Evolutionary conservation across 2,113 vertebrate species (phyloP).

Genomic region (Phodopus roborovskii): DNA sequence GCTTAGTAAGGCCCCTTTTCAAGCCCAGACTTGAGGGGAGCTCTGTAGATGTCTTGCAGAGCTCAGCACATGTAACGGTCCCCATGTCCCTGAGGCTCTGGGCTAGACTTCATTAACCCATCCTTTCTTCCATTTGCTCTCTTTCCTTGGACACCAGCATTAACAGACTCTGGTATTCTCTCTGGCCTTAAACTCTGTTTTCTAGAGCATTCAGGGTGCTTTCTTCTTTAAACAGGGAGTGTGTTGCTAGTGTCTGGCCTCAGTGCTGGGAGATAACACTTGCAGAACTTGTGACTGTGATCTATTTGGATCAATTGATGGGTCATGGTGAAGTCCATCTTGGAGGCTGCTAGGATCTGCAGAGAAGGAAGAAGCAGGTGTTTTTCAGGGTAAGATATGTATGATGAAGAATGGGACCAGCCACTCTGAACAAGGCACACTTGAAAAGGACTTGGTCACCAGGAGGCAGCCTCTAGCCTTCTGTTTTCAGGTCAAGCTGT

Average conservation of each 20-base stretch:
- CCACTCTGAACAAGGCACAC: background rate
- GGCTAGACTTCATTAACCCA: background rate
- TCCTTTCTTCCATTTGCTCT: background rate
- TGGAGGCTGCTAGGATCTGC: background rate
- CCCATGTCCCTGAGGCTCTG: background rate
- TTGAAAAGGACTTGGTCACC: constrained; percentile 17
- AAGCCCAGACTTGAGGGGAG: background rate
- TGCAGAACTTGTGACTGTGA: background rate
- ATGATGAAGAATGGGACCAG: background rate
- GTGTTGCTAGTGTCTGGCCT: background rate
- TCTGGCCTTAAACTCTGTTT: constrained; percentile 26
- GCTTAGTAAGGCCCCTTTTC: background rate
- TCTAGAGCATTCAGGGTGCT: background rate
- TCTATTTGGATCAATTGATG: background rate
- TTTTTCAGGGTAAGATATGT: background rate
- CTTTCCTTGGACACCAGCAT: background rate
- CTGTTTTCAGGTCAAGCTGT: background rate
- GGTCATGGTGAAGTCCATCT: background rate
- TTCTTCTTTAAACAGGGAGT: background rate
- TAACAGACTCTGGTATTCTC: background rate
- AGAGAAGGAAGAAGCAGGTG: background rate
- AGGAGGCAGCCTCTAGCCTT: background rate
- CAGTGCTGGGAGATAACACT: background rate
- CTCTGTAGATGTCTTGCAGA: background rate
- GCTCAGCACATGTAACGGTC: too few species aligned